These are phyloP conservation scores for Callinectes sapidus DNA, from an alignment of 2,888 invertebrate species.

Conservation along the genomic window DNA sequence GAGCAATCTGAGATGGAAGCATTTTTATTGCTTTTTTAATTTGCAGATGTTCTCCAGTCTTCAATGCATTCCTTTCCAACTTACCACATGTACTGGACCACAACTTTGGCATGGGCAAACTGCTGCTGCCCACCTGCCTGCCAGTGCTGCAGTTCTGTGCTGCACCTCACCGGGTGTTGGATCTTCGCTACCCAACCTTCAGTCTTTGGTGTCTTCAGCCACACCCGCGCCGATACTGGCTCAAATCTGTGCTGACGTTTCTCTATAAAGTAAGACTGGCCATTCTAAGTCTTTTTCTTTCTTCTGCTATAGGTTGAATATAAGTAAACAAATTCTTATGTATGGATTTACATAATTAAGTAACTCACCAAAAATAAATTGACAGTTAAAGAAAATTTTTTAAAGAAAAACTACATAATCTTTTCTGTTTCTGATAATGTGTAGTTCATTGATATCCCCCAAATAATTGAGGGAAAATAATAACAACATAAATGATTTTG, in stretches of 20 bases:
- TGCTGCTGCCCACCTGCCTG: slow-evolving; percentile 89
- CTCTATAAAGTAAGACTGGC: slow-evolving; percentile 91
- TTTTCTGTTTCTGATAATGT: too few relatives aligned
- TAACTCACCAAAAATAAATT: too few relatives aligned
- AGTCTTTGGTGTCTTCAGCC: slow-evolving; percentile 92
- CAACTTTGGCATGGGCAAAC: slow-evolving; percentile 94
- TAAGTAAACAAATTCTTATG: background rate
- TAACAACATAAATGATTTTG: too few relatives aligned
- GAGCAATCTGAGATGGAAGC: background rate
- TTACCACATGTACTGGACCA: slow-evolving; percentile 95
- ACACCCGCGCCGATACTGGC: slow-evolving; percentile 92
- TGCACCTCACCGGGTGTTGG: slow-evolving; percentile 67
- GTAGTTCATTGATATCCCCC: too few relatives aligned
- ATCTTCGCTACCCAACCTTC: slow-evolving; percentile 81
- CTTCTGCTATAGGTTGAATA: background rate
- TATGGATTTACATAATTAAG: too few relatives aligned
- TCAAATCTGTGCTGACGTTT: slow-evolving; percentile 92
- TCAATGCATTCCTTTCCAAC: slow-evolving; percentile 95
- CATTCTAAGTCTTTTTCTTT: background rate
- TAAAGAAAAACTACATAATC: too few relatives aligned
- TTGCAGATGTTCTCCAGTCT: slow-evolving; percentile 90
- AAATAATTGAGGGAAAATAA: too few relatives aligned
- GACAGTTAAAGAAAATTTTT: too few relatives aligned
- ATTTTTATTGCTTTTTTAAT: slow-evolving; percentile 1
- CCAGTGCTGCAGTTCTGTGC: slow-evolving; percentile 88